phyloP scores from a whole-genome alignment of 2,888 invertebrate species.

The Protodeltote pygarga region DNA sequence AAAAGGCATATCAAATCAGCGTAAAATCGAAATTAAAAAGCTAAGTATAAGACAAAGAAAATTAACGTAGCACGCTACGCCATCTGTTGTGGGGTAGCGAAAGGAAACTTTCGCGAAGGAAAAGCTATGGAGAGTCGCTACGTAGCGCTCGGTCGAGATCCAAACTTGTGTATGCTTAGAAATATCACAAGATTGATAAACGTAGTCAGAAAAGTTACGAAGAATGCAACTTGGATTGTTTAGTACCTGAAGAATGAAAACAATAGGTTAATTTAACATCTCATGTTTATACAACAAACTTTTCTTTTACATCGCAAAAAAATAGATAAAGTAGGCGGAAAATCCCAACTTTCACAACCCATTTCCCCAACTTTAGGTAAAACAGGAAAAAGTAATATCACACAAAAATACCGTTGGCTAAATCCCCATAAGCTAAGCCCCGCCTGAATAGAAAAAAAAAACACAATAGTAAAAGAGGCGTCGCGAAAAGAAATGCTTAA shows the following conservation, averaged over 20 bases:
- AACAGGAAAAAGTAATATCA: slow-evolving; percentile 68
- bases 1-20: no score
- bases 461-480: slow-evolving; percentile 81
- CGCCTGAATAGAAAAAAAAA: slow-evolving; percentile 82
- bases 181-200: neutral
- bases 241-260: slow-evolving; percentile 18
- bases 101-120: slow-evolving; percentile 35
- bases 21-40: neutral
- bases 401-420: slow-evolving; percentile 73
- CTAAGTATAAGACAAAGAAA: slow-evolving; percentile 16
- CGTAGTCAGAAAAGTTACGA: neutral
- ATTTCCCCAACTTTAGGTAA: slow-evolving; percentile 69
- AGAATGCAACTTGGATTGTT: no score
- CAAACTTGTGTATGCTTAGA: slow-evolving; percentile 45
- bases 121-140: slow-evolving; percentile 28
- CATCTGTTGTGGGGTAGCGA: slow-evolving; percentile 82
- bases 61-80: slow-evolving; percentile 60
- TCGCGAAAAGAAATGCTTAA: slow-evolving; percentile 78
- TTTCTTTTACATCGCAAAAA: neutral
- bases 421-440: slow-evolving; percentile 78
- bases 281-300: neutral
- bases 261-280: neutral
- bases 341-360: slow-evolving; percentile 38
- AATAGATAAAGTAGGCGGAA: slow-evolving; percentile 31
- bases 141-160: slow-evolving; percentile 37